These are phyloP conservation scores for Drosophila biarmipes DNA, from an alignment of 1,140 invertebrate species.

Conservation along the genomic window DNA sequence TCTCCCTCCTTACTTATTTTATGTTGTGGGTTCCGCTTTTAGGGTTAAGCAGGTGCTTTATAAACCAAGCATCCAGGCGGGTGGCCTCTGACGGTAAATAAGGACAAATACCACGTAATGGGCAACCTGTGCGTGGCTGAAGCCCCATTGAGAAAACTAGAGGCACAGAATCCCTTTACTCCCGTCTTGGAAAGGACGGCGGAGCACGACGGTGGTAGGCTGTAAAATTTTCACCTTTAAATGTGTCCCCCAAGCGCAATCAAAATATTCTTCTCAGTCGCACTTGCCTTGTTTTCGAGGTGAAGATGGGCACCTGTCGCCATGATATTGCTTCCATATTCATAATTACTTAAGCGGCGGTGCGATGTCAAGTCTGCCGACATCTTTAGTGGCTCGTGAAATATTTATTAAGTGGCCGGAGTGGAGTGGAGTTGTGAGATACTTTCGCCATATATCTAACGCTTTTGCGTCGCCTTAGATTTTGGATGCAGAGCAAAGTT, in stretches of 20 bases:
- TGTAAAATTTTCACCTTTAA: slow-evolving; percentile 78
- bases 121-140: slow-evolving; percentile 51
- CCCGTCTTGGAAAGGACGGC: too few species aligned
- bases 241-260: slow-evolving; percentile 77
- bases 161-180: slow-evolving; percentile 13
- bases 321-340: slow-evolving; percentile 16
- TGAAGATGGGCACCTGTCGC: slow-evolving; percentile 21
- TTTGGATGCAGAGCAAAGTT: slow-evolving; percentile 12
- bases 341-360: slow-evolving; percentile 71
- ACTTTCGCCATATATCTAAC: slow-evolving; percentile 34
- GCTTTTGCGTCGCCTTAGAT: slow-evolving; percentile 9
- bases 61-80: slow-evolving; percentile 63
- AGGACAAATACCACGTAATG: slow-evolving; percentile 63
- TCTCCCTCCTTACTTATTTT: background rate
- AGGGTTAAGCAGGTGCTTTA: slow-evolving; percentile 83
- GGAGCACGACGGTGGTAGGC: background rate
- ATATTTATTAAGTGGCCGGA: slow-evolving; percentile 60
- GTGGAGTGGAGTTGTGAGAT: slow-evolving; percentile 16
- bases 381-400: slow-evolving; percentile 58
- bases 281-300: slow-evolving; percentile 35
- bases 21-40: slow-evolving; percentile 54
- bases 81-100: slow-evolving; percentile 63
- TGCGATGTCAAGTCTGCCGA: slow-evolving; percentile 56
- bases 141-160: slow-evolving; percentile 34
- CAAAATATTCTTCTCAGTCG: slow-evolving; percentile 65